Base-by-base conservation (phyloP, 64 coral and sea anemone genomes). In the Montipora foliosa region DNA sequence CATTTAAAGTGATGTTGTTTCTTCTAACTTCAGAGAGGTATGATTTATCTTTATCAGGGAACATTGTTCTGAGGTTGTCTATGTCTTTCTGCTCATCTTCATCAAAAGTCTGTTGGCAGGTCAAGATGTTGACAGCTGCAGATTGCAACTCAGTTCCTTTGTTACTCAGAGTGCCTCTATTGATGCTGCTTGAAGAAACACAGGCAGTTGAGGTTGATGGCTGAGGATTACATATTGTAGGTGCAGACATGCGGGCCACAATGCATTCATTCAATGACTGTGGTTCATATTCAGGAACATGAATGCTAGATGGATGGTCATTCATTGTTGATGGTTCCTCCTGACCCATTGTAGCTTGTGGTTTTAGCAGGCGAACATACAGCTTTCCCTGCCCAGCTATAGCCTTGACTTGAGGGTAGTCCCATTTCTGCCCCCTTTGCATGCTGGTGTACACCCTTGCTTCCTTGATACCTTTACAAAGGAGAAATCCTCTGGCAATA, bases 331-430 rank as follows among this genome's bases (percentile, higher is more conserved):
- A 4, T 75, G 69, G 64, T 75, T 69, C 37, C 49, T 69, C 69
- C 62, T 5, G n/a, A 49, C 62, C 46, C 58, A 88, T 73, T 89
- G 22, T 49, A 46, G 17, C 47, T 51, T 52, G 47, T 77, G 90
- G 66, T 58, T 92, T 82, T 55, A 48, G 37, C 48, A 93, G 81
- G 8, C 91, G 80, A 72, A 93, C 74, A 87, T 93, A 93, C 4
- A 93, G 72, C 73, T 93, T 93, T 5, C 91, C 91, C 77, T 93
- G 91, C n/a, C 91, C 91, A 25, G 68, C 72, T n/a, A 93, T 87
- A 53, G 91, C 60, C 69, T 93, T 93, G 5, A 93, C 21, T 48
- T 66, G 49, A 46, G 80, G 47, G 77, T 53, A 74, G 48, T 93
- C 91, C 81, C 81, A 87, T 62, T 59, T 78, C 16, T 93, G 82